Percentiles rank a stretch among this genome's conserved stretches.
Conservation (phyloP, 2,888 invertebrate species). For the Anodontia alba region DNA sequence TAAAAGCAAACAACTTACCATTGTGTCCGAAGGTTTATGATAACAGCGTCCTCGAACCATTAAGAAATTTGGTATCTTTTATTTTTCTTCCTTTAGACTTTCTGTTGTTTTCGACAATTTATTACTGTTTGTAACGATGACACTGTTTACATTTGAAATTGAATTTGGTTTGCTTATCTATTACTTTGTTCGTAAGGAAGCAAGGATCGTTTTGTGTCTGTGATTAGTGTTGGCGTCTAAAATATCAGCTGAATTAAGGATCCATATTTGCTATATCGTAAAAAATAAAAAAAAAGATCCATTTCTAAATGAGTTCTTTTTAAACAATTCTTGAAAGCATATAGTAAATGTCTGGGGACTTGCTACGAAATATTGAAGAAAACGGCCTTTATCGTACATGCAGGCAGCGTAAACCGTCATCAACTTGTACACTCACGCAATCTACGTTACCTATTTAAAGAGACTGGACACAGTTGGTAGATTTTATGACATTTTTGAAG, state of each 20-base stretch:
- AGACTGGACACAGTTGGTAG: too few relatives aligned
- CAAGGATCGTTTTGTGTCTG: not conserved
- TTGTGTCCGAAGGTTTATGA: conserved; percentile 3
- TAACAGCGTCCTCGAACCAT: not conserved
- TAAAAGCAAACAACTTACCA: not conserved
- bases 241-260: not conserved
- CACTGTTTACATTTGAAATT: conserved; percentile 1
- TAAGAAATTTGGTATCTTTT: not conserved
- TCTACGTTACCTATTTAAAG: too few relatives aligned
- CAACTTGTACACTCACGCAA: too few relatives aligned
- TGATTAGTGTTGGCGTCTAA: not conserved
- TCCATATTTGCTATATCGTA: too few relatives aligned
- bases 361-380: too few relatives aligned
- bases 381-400: too few relatives aligned
- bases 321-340: too few relatives aligned
- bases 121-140: not conserved
- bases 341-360: too few relatives aligned
- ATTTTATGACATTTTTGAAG: too few relatives aligned
- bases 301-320: too few relatives aligned
- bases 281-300: too few relatives aligned
- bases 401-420: too few relatives aligned
- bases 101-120: not conserved
- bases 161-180: conserved; percentile 1
- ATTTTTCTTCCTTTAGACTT: not conserved
- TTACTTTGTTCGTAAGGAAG: not conserved